Base-by-base conservation (phyloP, 2,113 vertebrate species). In the Anser brachyrhynchus region DNA sequence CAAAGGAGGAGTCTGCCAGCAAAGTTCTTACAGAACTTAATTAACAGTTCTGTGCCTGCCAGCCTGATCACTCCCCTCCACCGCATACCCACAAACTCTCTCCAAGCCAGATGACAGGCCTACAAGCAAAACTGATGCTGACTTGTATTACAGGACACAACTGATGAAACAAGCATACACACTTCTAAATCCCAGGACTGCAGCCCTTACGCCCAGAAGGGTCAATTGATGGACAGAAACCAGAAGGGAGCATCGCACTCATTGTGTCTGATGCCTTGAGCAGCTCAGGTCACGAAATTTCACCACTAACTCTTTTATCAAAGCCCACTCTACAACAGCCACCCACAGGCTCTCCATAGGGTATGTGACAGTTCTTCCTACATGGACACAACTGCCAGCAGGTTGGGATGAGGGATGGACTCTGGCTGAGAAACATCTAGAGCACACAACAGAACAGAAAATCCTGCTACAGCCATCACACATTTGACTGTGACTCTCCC, bases 91-190 rank as follows among this genome's bases (percentile, higher is more conserved):
- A 20, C 44, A 41, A 4, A 0, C 1, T 15, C 64, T 29, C 39
- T 25, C 79, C 54, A n/a, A 3, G 20, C 14, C 54, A 51, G n/a
- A 10, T 2, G 18, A 37, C 3, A 0, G 11, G 14, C n/a, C 62
- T 22, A 58, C 46, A 49, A 51, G n/a, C 28, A 58, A 73, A 76
- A 22, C 2, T 3, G 20, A 5, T 18, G 35, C 58, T 64, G 39
- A 9, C 61, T 54, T 43, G 13, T 8, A 7, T 3, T 31, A 70
- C 11, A 41, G 64, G n/a, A 62, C 5, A 12, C 12, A 51, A 25
- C 9, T 0, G 0, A 75, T 6, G 5, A 54, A 87, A 59, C 17
- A 31, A 39, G 59, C n/a, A 4, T 1, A 11, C 2, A 23, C 17
- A 7, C 15, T 61, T 21, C 46, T 16, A 39, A 29, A 28, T 11